Evolutionary conservation across 2,113 vertebrate species (phyloP).

Genomic region (Pluvialis apricaria): DNA sequence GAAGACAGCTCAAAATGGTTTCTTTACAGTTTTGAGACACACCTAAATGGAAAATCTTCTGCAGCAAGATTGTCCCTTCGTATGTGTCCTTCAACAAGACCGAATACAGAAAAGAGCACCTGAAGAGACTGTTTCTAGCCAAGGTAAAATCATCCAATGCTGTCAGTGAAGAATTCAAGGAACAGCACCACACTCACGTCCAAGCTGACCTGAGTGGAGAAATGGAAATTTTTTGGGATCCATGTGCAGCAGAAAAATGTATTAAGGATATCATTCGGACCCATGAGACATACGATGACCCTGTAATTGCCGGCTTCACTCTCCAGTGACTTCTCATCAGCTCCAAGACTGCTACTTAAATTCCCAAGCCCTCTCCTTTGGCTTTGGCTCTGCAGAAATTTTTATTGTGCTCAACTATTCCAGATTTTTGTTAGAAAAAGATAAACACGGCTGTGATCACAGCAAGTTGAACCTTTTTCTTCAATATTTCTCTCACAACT

Average conservation of each 20-base stretch:
- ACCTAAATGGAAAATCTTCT: constrained; percentile 3
- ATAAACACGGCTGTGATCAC: background rate
- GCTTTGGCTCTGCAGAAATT: constrained; percentile 1
- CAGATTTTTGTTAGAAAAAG: background rate
- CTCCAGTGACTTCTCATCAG: constrained; percentile 51
- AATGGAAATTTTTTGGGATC: constrained; percentile 19
- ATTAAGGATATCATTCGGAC: constrained; percentile 1
- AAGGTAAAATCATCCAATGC: background rate
- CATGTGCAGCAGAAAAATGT: background rate
- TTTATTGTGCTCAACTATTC: background rate
- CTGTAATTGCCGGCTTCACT: constrained; percentile 47
- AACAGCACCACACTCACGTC: background rate
- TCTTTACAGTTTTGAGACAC: background rate
- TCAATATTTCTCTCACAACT: background rate
- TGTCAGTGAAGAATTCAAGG: background rate
- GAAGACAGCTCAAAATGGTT: constrained; percentile 4
- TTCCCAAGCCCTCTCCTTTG: background rate
- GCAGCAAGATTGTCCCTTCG: background rate
- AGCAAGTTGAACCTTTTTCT: background rate
- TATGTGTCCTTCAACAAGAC: background rate
- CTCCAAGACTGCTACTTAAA: background rate
- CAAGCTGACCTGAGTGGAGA: background rate
- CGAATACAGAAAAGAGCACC: background rate
- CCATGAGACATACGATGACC: constrained; percentile 23
- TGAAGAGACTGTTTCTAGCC: background rate